These are phyloP conservation scores for Suillia variegata DNA, from an alignment of 2,888 invertebrate species.

Conservation along the genomic window DNA sequence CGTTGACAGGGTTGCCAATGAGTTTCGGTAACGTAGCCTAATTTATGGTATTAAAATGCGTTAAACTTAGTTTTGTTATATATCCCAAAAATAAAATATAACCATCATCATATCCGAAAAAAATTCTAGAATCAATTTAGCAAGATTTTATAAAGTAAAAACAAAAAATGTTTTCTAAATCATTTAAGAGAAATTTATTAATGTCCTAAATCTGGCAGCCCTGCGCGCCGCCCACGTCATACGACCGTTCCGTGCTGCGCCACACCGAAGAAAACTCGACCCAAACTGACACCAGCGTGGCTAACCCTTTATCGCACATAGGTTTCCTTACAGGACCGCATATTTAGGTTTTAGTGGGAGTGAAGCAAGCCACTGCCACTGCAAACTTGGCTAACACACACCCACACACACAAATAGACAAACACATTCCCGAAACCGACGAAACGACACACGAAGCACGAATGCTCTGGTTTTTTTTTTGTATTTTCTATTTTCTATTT, in stretches of 20 bases:
- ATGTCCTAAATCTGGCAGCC: too few species aligned
- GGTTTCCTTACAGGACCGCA: conserved; percentile 64
- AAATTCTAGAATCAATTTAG: too few species aligned
- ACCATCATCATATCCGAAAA: too few species aligned
- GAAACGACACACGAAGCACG: conserved; percentile 10
- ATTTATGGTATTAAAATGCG: too few species aligned
- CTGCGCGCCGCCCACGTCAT: too few species aligned
- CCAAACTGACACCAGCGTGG: conserved; percentile 61
- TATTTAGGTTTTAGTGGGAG: conserved; percentile 63
- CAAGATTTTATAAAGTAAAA: too few species aligned
- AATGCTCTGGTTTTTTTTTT: background rate
- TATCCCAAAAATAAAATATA: too few species aligned
- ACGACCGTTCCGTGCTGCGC: too few species aligned
- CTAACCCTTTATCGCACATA: conserved; percentile 64
- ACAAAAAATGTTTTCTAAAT: too few species aligned
- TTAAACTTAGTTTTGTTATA: background rate
- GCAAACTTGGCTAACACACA: conserved; percentile 26
- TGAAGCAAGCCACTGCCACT: conserved; percentile 58
- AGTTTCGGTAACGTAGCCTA: background rate
- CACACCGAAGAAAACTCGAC: conserved; percentile 48
- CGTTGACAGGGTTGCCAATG: background rate
- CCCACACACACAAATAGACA: background rate
- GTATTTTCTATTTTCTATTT: conserved; percentile 15
- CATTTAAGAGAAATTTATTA: too few species aligned
- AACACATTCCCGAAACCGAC: background rate